A percentile compares a stretch with the other conserved stretches of the same genome.
Evolutionary conservation across 1,140 invertebrate species (phyloP).

Genomic region (Babylonia areolata): DNA sequence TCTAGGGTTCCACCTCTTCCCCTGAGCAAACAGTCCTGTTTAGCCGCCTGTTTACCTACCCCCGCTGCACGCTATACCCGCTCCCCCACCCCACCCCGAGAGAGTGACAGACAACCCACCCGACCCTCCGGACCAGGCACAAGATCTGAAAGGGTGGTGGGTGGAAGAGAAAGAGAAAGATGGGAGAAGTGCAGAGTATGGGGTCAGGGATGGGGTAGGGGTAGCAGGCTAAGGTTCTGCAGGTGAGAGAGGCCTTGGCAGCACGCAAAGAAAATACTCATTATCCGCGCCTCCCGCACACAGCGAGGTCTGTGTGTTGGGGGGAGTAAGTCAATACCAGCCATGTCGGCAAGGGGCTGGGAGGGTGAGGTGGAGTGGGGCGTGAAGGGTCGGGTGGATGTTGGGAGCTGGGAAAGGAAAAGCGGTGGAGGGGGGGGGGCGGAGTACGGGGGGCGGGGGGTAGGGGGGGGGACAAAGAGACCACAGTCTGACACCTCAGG

Average conservation of each 20-base stretch:
- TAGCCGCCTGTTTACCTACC: constrained; percentile 24
- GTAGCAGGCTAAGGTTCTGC: neutral
- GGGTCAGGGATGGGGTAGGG: neutral
- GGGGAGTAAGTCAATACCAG: constrained; percentile 8
- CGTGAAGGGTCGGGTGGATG: no score
- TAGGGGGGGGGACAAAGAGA: no score
- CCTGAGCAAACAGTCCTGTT: constrained; percentile 23
- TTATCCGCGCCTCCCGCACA: constrained; percentile 29
- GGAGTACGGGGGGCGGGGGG: no score
- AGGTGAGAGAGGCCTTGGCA: constrained; percentile 15
- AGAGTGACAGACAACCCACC: neutral
- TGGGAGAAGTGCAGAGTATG: neutral
- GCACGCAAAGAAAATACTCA: constrained; percentile 50
- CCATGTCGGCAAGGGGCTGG: no score
- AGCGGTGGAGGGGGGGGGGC: no score
- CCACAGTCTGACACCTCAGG: no score
- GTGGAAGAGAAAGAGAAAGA: neutral
- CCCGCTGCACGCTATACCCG: constrained; percentile 16
- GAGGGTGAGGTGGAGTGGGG: no score
- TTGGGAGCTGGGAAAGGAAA: no score
- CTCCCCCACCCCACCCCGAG: no score
- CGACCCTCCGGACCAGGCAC: neutral
- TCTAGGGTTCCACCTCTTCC: constrained; percentile 24
- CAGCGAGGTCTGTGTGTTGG: neutral
- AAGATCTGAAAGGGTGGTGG: constrained; percentile 5